A percentile compares a stretch with the other conserved stretches of the same genome.
phyloP scores from a whole-genome alignment of 2,888 invertebrate genomes.

The Apamea epomidion region DNA sequence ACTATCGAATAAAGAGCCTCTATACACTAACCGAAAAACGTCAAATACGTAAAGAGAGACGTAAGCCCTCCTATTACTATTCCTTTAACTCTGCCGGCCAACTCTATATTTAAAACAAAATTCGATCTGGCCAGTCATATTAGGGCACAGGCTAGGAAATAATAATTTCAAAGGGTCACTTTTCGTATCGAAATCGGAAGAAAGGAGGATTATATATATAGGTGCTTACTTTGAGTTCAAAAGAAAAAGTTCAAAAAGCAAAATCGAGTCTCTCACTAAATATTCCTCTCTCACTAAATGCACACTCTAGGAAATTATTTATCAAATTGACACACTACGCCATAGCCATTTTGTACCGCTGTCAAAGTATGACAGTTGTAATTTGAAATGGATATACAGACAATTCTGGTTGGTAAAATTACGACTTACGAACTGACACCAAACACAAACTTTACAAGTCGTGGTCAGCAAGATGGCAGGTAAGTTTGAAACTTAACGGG shows the following conservation, averaged over 20 bases:
- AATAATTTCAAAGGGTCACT: neutral
- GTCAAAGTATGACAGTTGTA: neutral
- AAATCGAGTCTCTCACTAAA: neutral
- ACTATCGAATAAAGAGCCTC: neutral
- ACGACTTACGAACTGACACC: too few species aligned
- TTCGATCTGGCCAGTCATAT: too few species aligned
- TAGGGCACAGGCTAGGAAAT: too few species aligned
- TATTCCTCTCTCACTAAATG: neutral
- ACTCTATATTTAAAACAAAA: neutral
- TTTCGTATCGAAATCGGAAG: neutral
- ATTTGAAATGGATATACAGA: neutral
- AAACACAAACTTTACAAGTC: too few species aligned
- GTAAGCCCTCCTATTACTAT: too few species aligned
- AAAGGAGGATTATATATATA: neutral
- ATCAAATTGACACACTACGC: neutral
- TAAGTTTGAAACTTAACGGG: too few species aligned
- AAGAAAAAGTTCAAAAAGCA: too few species aligned
- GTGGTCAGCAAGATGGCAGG: too few species aligned
- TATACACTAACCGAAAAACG: neutral
- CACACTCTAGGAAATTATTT: neutral
- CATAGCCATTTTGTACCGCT: neutral
- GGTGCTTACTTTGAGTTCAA: neutral
- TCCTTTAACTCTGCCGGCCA: neutral
- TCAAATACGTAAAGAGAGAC: neutral
- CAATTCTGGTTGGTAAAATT: neutral